phyloP scores from a whole-genome alignment of 2,797 vertebrate species.

The Amblyopsis hoosieri region DNA sequence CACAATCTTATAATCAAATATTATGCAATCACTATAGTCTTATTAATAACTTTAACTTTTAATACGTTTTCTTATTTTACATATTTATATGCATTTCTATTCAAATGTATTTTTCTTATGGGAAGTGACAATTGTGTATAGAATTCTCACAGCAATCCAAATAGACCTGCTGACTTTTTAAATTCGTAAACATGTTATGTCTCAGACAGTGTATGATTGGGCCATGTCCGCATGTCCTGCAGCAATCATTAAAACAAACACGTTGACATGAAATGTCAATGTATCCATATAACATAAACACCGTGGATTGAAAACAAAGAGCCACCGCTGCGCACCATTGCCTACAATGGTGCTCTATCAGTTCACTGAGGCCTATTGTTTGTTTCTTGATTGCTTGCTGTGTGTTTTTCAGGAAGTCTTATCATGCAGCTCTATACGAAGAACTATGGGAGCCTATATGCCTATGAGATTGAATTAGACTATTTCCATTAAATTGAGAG shows the following conservation, averaged over 20 bases:
- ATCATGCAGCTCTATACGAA: conserved; percentile 47
- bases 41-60: too few species aligned
- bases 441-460: conserved; percentile 78
- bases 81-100: too few species aligned
- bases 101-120: too few species aligned
- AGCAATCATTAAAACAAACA: neutral
- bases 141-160: too few species aligned
- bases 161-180: too few species aligned
- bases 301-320: conserved; percentile 40
- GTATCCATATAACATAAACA: conserved; percentile 31
- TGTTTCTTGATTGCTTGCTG: conserved; percentile 62
- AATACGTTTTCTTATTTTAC: too few species aligned
- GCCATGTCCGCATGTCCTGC: too few species aligned
- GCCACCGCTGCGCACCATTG: conserved; percentile 23
- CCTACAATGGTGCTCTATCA: conserved; percentile 20
- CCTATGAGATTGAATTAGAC: conserved; percentile 89
- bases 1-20: too few species aligned
- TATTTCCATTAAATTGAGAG: conserved; percentile 88
- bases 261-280: conserved; percentile 36
- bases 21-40: too few species aligned
- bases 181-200: too few species aligned
- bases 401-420: conserved; percentile 73
- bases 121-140: too few species aligned
- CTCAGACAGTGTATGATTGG: too few species aligned
- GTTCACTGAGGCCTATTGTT: conserved; percentile 76